phyloP scores from a whole-genome alignment of 2,888 invertebrate genomes.

The Leptinotarsa tumamoca region DNA sequence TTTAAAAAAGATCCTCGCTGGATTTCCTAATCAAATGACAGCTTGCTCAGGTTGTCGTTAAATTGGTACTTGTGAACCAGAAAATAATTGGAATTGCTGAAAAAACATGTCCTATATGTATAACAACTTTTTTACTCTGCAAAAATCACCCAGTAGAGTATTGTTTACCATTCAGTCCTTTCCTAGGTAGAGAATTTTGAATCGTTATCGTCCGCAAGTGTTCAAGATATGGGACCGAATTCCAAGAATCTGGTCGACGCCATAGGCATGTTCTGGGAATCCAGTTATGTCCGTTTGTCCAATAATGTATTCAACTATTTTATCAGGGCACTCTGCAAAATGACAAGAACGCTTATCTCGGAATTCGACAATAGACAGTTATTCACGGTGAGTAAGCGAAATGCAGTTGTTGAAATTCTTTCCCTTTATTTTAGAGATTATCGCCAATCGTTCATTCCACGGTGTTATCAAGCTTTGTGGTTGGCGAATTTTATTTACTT shows the following conservation, averaged over 20 bases:
- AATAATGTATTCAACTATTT: constrained; percentile 52
- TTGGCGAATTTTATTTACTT: no score
- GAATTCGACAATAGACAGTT: constrained; percentile 43
- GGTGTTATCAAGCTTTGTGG: no score
- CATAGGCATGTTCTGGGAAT: constrained; percentile 38
- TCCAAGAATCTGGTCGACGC: constrained; percentile 33
- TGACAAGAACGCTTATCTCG: constrained; percentile 44
- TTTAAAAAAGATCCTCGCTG: no score
- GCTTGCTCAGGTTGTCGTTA: no score
- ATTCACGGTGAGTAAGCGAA: constrained; percentile 40
- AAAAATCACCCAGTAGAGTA: background rate
- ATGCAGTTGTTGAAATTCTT: constrained; percentile 4
- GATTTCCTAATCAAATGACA: no score
- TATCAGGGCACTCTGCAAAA: constrained; percentile 47
- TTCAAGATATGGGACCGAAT: constrained; percentile 26
- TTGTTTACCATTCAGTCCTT: background rate
- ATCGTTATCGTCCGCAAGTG: constrained; percentile 37
- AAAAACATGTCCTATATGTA: no score
- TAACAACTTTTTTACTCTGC: background rate
- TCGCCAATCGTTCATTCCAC: background rate
- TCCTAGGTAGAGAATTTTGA: constrained; percentile 42
- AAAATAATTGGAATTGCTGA: no score
- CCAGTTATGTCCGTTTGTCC: constrained; percentile 31
- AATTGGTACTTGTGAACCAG: no score
- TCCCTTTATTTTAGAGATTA: background rate